These are phyloP conservation scores for Ciconia nigra DNA, from an alignment of 2,797 vertebrate species.

Conservation along the genomic window DNA sequence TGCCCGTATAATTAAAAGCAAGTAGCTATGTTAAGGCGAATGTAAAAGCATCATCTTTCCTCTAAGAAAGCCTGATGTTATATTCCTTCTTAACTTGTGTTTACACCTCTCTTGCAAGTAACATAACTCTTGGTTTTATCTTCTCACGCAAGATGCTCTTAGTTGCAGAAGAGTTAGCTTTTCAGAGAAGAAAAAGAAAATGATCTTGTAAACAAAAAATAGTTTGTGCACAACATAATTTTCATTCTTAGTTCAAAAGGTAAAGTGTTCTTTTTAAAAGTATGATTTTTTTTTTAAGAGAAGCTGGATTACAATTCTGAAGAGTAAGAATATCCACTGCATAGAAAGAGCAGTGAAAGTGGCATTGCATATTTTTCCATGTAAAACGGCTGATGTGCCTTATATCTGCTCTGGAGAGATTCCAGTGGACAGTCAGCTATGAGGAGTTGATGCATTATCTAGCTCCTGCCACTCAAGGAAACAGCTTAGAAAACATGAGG, in stretches of 20 bases:
- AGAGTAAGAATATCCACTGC: not conserved
- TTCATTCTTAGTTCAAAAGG: not conserved
- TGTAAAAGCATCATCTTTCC: not conserved
- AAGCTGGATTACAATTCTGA: not conserved
- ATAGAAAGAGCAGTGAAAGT: not conserved
- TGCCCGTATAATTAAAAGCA: not conserved
- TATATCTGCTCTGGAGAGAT: not conserved
- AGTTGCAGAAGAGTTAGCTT: constrained; percentile 74
- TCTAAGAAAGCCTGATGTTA: not conserved
- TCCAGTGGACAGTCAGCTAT: not conserved
- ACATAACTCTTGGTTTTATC: constrained; percentile 70
- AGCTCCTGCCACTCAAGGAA: not conserved
- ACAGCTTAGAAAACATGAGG: not conserved
- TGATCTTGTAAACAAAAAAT: not conserved
- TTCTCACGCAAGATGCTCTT: constrained; percentile 69
- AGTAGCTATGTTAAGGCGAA: not conserved
- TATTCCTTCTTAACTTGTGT: not conserved
- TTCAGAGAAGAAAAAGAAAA: constrained; percentile 62
- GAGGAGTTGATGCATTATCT: not conserved
- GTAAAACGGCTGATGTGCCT: not conserved
- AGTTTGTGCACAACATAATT: not conserved
- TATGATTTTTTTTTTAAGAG: not conserved
- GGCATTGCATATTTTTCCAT: not conserved
- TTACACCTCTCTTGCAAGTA: constrained; percentile 61
- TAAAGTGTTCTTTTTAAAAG: not conserved